Conservation (phyloP, 1,140 invertebrate genomes). For the Hormaphis cornu region DNA sequence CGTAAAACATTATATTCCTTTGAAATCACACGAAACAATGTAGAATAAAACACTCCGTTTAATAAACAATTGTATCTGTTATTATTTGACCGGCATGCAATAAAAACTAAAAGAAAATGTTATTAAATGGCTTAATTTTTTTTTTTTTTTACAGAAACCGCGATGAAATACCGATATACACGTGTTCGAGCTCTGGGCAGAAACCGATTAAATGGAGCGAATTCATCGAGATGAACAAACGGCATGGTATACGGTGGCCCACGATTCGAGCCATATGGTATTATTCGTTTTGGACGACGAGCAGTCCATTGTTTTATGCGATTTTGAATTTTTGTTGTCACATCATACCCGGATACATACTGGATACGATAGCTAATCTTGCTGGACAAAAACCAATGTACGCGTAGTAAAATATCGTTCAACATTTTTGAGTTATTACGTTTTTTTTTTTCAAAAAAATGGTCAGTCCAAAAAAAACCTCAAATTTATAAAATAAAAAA, state of each 20-base stretch:
- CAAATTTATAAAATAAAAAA: too few relatives aligned
- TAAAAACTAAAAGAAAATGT: too few relatives aligned
- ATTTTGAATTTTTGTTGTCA: conserved; percentile 44
- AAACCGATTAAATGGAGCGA: conserved; percentile 58
- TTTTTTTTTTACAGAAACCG: neutral
- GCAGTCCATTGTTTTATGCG: conserved; percentile 44
- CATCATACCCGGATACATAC: conserved; percentile 42
- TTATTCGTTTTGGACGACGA: conserved; percentile 46
- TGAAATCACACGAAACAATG: too few relatives aligned
- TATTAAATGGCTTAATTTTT: neutral
- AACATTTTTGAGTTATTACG: too few relatives aligned
- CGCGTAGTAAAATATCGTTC: too few relatives aligned
- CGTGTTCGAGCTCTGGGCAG: conserved; percentile 58
- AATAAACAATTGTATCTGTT: too few relatives aligned
- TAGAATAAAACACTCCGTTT: too few relatives aligned
- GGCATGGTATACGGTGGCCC: conserved; percentile 38
- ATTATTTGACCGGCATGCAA: too few relatives aligned
- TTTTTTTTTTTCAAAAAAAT: too few relatives aligned
- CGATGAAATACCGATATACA: conserved; percentile 49
- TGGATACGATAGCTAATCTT: conserved; percentile 40
- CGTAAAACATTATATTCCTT: too few relatives aligned
- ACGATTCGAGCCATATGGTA: conserved; percentile 48
- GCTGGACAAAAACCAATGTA: conserved; percentile 44
- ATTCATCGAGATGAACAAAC: conserved; percentile 41
- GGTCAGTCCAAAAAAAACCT: too few relatives aligned